Evolutionary conservation across 2,113 vertebrate genomes (phyloP).

Genomic region (Urocitellus parryii): DNA sequence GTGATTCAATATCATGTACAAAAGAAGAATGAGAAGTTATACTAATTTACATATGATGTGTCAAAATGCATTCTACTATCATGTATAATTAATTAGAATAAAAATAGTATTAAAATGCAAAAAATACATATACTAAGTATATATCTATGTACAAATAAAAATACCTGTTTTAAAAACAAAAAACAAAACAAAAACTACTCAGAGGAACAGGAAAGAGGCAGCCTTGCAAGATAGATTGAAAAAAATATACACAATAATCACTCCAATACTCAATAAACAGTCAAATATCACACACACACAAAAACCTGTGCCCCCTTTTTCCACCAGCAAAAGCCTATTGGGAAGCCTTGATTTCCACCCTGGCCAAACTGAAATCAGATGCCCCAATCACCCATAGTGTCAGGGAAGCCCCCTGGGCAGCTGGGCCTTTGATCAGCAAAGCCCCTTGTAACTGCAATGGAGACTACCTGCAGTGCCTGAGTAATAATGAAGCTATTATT

Average conservation of each 20-base stretch:
- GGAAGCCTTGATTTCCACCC: background rate
- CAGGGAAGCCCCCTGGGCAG: background rate
- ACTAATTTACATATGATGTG: too few species aligned
- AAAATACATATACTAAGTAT: too few species aligned
- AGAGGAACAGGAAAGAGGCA: too few species aligned
- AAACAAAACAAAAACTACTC: too few species aligned
- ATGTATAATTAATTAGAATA: too few species aligned
- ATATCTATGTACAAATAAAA: too few species aligned
- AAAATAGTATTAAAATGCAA: background rate
- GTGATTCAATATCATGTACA: too few species aligned
- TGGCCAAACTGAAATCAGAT: too few species aligned
- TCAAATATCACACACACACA: background rate
- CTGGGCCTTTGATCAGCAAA: background rate
- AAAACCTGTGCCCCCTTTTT: background rate
- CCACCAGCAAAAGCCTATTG: background rate
- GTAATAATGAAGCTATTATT: background rate
- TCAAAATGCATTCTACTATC: too few species aligned
- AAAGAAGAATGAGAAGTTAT: too few species aligned
- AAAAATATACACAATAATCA: background rate
- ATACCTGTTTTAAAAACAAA: too few species aligned
- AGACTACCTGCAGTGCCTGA: background rate
- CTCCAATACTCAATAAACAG: background rate
- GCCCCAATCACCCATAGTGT: too few species aligned
- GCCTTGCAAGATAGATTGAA: background rate
- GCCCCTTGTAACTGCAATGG: background rate